Evolutionary conservation across 2,888 invertebrate species (phyloP).

Genomic region (Perizoma affinitatum): DNA sequence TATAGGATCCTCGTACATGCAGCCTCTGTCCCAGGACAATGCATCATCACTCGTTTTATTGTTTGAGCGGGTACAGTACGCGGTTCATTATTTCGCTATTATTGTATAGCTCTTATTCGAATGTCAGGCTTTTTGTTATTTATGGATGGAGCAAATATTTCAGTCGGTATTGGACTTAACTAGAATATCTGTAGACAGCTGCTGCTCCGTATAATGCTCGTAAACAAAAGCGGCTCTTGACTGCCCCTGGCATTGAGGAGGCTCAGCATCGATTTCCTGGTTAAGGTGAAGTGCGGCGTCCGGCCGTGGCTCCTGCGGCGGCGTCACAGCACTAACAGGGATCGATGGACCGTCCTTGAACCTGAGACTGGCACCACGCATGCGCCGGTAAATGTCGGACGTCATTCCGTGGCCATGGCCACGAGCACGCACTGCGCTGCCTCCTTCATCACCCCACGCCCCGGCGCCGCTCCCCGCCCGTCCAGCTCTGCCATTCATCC

Average conservation of each 20-base stretch:
- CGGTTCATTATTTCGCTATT: conserved; percentile 34
- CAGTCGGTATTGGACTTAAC: too few relatives aligned
- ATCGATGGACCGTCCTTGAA: conserved; percentile 80
- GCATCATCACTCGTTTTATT: conserved; percentile 52
- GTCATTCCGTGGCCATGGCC: conserved; percentile 78
- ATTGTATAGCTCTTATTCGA: conserved; percentile 18
- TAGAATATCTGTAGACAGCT: conserved; percentile 8
- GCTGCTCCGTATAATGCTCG: conserved; percentile 17
- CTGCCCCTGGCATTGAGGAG: conserved; percentile 62
- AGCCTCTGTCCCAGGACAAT: conserved; percentile 51
- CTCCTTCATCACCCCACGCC: conserved; percentile 43
- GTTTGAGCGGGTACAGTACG: conserved; percentile 23
- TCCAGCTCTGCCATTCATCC: conserved; percentile 59
- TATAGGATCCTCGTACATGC: conserved; percentile 42
- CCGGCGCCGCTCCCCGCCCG: conserved; percentile 22
- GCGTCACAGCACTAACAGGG: conserved; percentile 56
- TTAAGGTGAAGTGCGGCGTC: conserved; percentile 58
- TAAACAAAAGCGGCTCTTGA: conserved; percentile 14
- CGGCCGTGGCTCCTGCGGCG: conserved; percentile 67
- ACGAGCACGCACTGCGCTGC: conserved; percentile 61
- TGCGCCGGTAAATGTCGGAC: conserved; percentile 67
- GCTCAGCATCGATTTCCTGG: conserved; percentile 56
- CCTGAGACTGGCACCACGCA: conserved; percentile 62
- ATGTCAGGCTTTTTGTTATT: conserved; percentile 8
- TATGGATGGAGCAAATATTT: conserved; percentile 1